Evolutionary conservation across 1,140 invertebrate genomes (phyloP).

Genomic region (Lepidurus packardi): DNA sequence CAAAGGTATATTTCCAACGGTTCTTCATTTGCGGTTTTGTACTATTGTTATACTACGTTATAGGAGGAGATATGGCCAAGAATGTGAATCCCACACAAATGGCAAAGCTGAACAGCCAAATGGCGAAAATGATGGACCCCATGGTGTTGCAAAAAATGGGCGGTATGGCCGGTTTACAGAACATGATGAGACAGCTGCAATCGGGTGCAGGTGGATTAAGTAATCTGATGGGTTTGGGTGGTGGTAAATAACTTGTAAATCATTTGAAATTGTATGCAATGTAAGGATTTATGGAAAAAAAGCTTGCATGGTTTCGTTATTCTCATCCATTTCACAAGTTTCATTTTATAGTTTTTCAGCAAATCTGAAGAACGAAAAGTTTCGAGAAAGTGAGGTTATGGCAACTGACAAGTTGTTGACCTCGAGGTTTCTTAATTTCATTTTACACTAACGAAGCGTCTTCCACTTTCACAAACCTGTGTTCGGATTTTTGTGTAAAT

Average conservation of each 20-base stretch:
- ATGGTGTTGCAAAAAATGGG: slow-evolving; percentile 92
- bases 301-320: background rate
- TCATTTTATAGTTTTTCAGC: background rate
- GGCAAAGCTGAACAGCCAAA: slow-evolving; percentile 98
- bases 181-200: slow-evolving; percentile 96
- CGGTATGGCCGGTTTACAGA: slow-evolving; percentile 92
- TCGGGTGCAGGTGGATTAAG: slow-evolving; percentile 71
- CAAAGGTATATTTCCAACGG: slow-evolving; percentile 55
- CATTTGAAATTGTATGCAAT: slow-evolving; percentile 10
- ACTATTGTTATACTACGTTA: slow-evolving; percentile 28
- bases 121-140: slow-evolving; percentile 99
- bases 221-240: slow-evolving; percentile 62
- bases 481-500: no score
- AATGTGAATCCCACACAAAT: slow-evolving; percentile 98
- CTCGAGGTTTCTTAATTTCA: background rate
- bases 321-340: background rate
- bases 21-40: background rate
- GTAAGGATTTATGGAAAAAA: slow-evolving; percentile 6
- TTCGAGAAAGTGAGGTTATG: background rate
- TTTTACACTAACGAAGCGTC: no score
- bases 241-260: slow-evolving; percentile 30
- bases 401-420: background rate
- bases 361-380: background rate
- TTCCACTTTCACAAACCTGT: no score
- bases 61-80: slow-evolving; percentile 93